Conservation (phyloP, 2,888 invertebrate species). For the Serrognathus titanus region DNA sequence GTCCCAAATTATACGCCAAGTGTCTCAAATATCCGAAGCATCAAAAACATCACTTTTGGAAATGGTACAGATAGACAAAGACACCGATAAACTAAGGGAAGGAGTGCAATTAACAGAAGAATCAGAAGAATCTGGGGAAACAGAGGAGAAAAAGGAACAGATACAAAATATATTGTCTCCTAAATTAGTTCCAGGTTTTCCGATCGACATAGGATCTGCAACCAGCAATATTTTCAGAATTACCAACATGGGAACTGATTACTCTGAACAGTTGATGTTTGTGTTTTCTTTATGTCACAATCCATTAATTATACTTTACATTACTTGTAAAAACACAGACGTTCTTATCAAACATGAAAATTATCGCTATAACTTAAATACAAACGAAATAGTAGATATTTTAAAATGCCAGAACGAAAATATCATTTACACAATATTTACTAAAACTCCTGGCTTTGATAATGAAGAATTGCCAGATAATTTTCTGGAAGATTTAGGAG, state of each 20-base stretch:
- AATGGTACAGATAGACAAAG: constrained; percentile 22
- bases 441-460: constrained; percentile 38
- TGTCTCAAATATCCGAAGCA: constrained; percentile 14
- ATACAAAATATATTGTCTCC: constrained; percentile 23
- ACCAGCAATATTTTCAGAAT: constrained; percentile 27
- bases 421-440: constrained; percentile 47
- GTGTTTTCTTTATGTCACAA: constrained; percentile 37
- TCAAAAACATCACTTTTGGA: constrained; percentile 5
- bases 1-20: constrained; percentile 11
- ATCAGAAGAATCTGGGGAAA: constrained; percentile 22
- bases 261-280: constrained; percentile 41
- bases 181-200: constrained; percentile 2
- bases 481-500: constrained; percentile 18
- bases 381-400: constrained; percentile 35
- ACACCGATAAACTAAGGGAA: constrained; percentile 32
- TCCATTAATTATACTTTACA: constrained; percentile 54
- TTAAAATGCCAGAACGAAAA: constrained; percentile 30
- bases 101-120: constrained; percentile 15
- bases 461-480: constrained; percentile 37
- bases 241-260: constrained; percentile 32
- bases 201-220: constrained; percentile 29
- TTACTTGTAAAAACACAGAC: constrained; percentile 55
- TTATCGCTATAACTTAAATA: constrained; percentile 39
- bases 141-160: constrained; percentile 29
- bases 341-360: constrained; percentile 47